Percentiles rank a stretch among this genome's conserved stretches.
These are phyloP conservation scores for Augiades crinisus DNA, from an alignment of 2,888 invertebrate species.

Conservation along the genomic window DNA sequence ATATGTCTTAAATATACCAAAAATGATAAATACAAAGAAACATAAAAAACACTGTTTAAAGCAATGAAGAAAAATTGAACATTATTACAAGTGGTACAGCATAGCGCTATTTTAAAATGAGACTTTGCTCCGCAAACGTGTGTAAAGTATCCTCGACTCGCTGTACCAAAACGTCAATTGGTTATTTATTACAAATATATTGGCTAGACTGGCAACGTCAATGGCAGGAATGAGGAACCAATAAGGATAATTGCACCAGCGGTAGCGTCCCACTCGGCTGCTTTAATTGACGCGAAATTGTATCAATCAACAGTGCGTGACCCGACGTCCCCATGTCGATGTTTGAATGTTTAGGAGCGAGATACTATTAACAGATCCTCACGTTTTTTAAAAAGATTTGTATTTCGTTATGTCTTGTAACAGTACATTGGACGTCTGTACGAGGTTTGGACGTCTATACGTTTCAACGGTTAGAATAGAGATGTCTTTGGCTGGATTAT, in stretches of 20 bases:
- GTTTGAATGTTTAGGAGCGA: constrained; percentile 17
- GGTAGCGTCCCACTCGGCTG: constrained; percentile 48
- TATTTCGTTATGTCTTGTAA: too few species aligned
- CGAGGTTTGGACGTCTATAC: too few species aligned
- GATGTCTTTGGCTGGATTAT: too few species aligned
- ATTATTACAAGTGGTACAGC: too few species aligned
- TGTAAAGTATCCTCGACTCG: not conserved
- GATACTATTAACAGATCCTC: too few species aligned
- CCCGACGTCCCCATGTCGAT: constrained; percentile 44
- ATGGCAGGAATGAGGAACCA: constrained; percentile 66
- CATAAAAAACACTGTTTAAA: too few species aligned
- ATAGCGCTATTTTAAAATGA: not conserved
- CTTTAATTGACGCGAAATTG: constrained; percentile 76
- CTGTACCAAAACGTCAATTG: constrained; percentile 32
- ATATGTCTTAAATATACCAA: too few species aligned
- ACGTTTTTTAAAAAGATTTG: too few species aligned
- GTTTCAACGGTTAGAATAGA: too few species aligned
- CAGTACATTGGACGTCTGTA: too few species aligned
- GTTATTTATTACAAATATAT: constrained; percentile 35
- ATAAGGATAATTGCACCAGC: constrained; percentile 68
- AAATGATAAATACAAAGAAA: too few species aligned
- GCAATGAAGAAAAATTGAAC: too few species aligned
- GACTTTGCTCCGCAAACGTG: not conserved
- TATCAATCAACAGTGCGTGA: constrained; percentile 65
- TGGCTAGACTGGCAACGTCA: constrained; percentile 38